These are phyloP conservation scores for Rhingia rostrata DNA, from an alignment of 2,888 invertebrate species.

Conservation along the genomic window DNA sequence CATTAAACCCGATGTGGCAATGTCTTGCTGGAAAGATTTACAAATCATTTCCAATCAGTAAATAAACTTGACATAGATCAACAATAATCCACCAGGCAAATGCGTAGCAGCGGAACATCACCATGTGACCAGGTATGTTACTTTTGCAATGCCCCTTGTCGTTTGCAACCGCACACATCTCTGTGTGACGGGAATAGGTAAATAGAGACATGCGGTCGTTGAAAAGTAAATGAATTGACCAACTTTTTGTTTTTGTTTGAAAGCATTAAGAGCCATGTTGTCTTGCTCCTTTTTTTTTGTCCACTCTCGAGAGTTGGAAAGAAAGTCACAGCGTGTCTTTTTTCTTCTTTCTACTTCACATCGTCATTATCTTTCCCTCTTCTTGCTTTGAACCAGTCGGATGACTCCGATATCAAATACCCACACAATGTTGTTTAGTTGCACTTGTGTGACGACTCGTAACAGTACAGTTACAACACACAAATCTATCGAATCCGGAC, in stretches of 20 bases:
- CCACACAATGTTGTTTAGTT: conserved; percentile 20
- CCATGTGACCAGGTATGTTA: conserved; percentile 40
- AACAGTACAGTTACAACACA: conserved; percentile 8
- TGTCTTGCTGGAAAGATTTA: conserved; percentile 8
- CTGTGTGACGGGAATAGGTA: conserved; percentile 51
- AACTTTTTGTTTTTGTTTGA: conserved; percentile 39
- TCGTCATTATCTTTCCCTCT: conserved; percentile 27
- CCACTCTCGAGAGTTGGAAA: conserved; percentile 30
- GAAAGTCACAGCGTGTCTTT: conserved; percentile 58
- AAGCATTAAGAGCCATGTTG: conserved; percentile 27
- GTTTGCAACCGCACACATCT: conserved; percentile 16
- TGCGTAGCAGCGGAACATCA: conserved; percentile 9
- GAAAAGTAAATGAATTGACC: conserved; percentile 19
- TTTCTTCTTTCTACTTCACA: conserved; percentile 48
- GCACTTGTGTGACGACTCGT: conserved; percentile 18
- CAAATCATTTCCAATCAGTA: conserved; percentile 41
- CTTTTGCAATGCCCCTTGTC: conserved; percentile 9
- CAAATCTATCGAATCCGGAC: conserved; percentile 20
- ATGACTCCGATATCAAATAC: conserved; percentile 9
- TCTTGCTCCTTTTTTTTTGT: conserved; percentile 15
- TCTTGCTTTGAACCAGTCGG: conserved; percentile 17
- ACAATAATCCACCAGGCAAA: conserved; percentile 10
- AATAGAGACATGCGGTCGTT: conserved; percentile 25
- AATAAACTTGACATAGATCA: conserved; percentile 67
- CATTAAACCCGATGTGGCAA: background rate